Percentiles rank a stretch among this genome's conserved stretches.
These are phyloP conservation scores for Musca vetustissima DNA, from an alignment of 1,140 invertebrate genomes.

Conservation along the genomic window DNA sequence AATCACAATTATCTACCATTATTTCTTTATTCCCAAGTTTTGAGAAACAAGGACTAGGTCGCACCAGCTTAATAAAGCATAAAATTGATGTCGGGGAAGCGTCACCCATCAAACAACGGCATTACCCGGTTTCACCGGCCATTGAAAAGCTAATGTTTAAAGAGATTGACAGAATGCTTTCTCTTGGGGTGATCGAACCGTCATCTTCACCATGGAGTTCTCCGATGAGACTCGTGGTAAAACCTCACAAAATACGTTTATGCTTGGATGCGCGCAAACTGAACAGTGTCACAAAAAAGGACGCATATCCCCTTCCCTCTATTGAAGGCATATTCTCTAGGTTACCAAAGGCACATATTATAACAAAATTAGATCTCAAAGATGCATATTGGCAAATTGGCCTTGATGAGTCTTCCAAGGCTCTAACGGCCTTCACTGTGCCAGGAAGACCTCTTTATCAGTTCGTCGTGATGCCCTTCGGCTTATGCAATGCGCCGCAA, in stretches of 20 bases:
- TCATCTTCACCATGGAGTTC: slow-evolving; percentile 17
- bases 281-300: slow-evolving; percentile 33
- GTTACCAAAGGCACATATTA: slow-evolving; percentile 29
- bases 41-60: slow-evolving; percentile 1
- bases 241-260: slow-evolving; percentile 10
- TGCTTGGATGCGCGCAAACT: slow-evolving; percentile 43
- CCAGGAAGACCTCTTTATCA: slow-evolving; percentile 50
- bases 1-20: not conserved
- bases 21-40: not conserved
- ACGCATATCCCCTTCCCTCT: slow-evolving; percentile 33
- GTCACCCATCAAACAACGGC: not conserved
- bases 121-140: slow-evolving; percentile 17
- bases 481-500: slow-evolving; percentile 35
- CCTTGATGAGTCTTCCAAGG: not conserved
- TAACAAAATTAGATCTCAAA: slow-evolving; percentile 38
- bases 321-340: slow-evolving; percentile 34
- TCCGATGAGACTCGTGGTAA: slow-evolving; percentile 28
- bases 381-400: slow-evolving; percentile 16
- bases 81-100: slow-evolving; percentile 1
- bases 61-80: not conserved
- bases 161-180: slow-evolving; percentile 17
- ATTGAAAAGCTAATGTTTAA: slow-evolving; percentile 29
- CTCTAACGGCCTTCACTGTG: slow-evolving; percentile 8
- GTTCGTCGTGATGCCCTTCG: slow-evolving; percentile 19
- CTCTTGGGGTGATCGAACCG: slow-evolving; percentile 16